Evolutionary conservation across 2,113 vertebrate species (phyloP).

Genomic region (Rallus limicola): DNA sequence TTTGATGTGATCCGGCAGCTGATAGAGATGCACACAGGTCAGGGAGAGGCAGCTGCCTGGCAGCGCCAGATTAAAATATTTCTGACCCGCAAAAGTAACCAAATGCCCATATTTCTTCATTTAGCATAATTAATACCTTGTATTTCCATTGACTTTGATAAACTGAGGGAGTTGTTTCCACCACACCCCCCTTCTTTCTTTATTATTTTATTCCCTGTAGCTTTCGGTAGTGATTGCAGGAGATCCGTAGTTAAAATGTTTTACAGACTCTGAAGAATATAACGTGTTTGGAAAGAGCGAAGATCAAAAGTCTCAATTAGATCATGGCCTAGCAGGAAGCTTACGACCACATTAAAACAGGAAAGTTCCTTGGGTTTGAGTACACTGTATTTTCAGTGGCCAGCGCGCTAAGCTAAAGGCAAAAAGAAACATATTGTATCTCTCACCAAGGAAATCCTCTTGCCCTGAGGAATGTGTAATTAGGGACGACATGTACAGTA

Average conservation of each 20-base stretch:
- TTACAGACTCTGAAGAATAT: slow-evolving; percentile 78
- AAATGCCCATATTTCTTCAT: slow-evolving; percentile 84
- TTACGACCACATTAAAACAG: slow-evolving; percentile 78
- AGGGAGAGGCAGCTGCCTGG: slow-evolving; percentile 71
- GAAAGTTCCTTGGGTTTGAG: slow-evolving; percentile 73
- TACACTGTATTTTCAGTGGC: slow-evolving; percentile 50
- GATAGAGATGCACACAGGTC: slow-evolving; percentile 61
- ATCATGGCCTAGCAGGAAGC: slow-evolving; percentile 75
- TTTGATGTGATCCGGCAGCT: slow-evolving; percentile 77
- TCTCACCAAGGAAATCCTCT: slow-evolving; percentile 46
- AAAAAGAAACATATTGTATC: slow-evolving; percentile 5
- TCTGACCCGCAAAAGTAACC: slow-evolving; percentile 72
- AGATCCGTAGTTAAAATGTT: slow-evolving; percentile 68
- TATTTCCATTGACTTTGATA: slow-evolving; percentile 81
- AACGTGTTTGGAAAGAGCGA: slow-evolving; percentile 58
- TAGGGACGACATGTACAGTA: neutral
- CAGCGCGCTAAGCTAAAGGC: slow-evolving; percentile 14
- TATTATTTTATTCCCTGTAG: slow-evolving; percentile 32
- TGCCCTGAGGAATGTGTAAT: slow-evolving; percentile 18
- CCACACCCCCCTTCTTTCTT: neutral
- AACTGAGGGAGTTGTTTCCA: slow-evolving; percentile 28
- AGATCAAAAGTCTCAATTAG: slow-evolving; percentile 83
- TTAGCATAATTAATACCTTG: slow-evolving; percentile 86
- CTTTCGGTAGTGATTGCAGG: slow-evolving; percentile 69
- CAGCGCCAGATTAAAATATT: slow-evolving; percentile 70